Base-by-base conservation (phyloP, 2,797 vertebrate genomes). In the Cirrhinus molitorella region DNA sequence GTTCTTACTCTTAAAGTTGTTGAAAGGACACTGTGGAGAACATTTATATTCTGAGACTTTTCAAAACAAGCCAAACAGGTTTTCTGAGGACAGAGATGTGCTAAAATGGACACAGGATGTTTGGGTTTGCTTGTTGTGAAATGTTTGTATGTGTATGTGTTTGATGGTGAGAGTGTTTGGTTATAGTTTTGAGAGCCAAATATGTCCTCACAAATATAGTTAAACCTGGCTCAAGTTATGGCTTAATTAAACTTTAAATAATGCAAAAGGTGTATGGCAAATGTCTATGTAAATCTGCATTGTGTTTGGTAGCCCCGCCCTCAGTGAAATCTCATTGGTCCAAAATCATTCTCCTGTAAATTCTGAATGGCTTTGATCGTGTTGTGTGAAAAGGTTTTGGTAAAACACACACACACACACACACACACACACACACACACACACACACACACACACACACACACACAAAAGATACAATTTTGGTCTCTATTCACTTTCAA, bases 181-280 rank as follows among this genome's bases (percentile, higher is more conserved):
- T 21, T 31, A 31, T 72, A 72, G 70, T 51, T 72, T 72, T 5
- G 45, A 71, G 68, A 51, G 70, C 10, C 45, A 72, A 31, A 72
- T 31, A 16, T 72, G 17, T 19, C 45, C 45, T 72, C 45, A 21
- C 47, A 51, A 6, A 72, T 31, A 31, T 72, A 49, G 45, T 43
- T 14, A 45, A 70, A 25, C 40, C 67, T 43, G 12, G 43, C 23
- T 49, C 45, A 28, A 19, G 21, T 68, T 68, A 40, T 49, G 68
- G 25, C 23, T 71, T 49, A 51, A 37, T 37, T 66, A 66, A 66
- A 21, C 17, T 21, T 4, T 37, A 21, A 37, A 66, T 66, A 37
- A 51, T 21, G 10, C 23, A 47, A 45, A 70, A 25, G 7, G 40
- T 61, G 10, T n/a, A 53, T 3, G 17, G 51, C 51, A 53, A 21